Percentiles rank a stretch among this genome's conserved stretches.
These are phyloP conservation scores for Bucco capensis DNA, from an alignment of 2,113 vertebrate species.

Conservation along the genomic window DNA sequence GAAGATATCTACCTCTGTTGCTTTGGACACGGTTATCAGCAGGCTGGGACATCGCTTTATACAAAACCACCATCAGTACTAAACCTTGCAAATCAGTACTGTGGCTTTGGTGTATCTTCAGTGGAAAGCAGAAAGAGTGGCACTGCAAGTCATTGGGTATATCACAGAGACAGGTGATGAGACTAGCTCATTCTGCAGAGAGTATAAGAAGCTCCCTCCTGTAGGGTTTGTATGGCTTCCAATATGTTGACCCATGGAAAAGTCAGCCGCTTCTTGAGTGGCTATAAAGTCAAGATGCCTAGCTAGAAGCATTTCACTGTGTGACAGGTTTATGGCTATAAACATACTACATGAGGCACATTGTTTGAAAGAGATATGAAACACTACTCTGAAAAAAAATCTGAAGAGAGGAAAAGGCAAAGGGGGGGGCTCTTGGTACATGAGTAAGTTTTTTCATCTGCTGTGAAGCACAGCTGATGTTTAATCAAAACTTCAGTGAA, in stretches of 20 bases:
- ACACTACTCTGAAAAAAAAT: not conserved
- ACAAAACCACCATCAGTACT: not conserved
- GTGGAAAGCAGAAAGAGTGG: not conserved
- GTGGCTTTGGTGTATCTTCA: not conserved
- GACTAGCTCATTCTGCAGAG: not conserved
- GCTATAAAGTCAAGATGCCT: not conserved
- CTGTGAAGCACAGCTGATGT: not conserved
- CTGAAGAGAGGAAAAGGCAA: not conserved
- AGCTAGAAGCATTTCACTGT: not conserved
- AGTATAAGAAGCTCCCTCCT: not conserved
- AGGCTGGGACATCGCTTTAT: not conserved
- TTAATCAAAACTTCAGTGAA: constrained; percentile 48
- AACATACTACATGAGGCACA: not conserved
- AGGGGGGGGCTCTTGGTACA: not conserved
- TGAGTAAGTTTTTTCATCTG: not conserved
- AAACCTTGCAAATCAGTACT: not conserved
- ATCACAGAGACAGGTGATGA: not conserved
- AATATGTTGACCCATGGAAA: not conserved
- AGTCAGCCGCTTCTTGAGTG: not conserved
- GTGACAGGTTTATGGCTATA: not conserved
- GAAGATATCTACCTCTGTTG: fast-evolving
- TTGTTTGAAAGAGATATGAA: not conserved
- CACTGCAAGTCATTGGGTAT: not conserved
- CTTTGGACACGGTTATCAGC: not conserved
- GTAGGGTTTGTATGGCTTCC: not conserved